phyloP scores from a whole-genome alignment of 2,797 vertebrate genomes.

The Chaetophractus vellerosus region DNA sequence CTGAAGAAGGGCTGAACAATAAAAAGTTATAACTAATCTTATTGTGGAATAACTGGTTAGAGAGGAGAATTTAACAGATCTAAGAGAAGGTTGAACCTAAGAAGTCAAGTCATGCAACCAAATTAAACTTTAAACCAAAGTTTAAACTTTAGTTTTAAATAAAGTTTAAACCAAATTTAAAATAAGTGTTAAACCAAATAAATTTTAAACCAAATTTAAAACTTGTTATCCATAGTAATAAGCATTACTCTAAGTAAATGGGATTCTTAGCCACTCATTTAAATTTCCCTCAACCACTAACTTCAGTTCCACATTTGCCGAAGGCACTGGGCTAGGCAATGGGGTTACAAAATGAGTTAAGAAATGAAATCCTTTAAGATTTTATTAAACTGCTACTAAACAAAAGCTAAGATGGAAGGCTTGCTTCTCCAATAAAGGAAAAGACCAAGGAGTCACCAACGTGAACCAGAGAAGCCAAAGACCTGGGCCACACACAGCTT shows the following conservation, averaged over 20 bases:
- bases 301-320: neutral
- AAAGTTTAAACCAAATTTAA: slow-evolving; percentile 41
- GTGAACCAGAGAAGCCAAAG: neutral
- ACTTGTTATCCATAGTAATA: slow-evolving; percentile 6
- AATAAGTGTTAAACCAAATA: slow-evolving; percentile 36
- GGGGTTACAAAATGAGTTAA: neutral
- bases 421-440: neutral
- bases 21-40: slow-evolving; percentile 45
- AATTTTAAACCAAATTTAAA: slow-evolving; percentile 54
- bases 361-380: slow-evolving; percentile 39
- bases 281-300: slow-evolving; percentile 35
- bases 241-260: slow-evolving; percentile 21
- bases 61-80: slow-evolving; percentile 61
- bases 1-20: slow-evolving; percentile 10
- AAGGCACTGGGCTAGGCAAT: neutral
- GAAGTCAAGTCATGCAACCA: slow-evolving; percentile 16
- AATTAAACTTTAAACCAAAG: slow-evolving; percentile 14
- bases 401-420: slow-evolving; percentile 32
- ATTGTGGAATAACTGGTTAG: slow-evolving; percentile 45
- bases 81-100: slow-evolving; percentile 18
- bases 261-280: slow-evolving; percentile 47
- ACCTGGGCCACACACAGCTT: neutral
- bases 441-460: neutral
- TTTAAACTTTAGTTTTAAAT: slow-evolving; percentile 43
- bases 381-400: slow-evolving; percentile 2